These are phyloP conservation scores for Tiphia femorata DNA, from an alignment of 2,888 invertebrate genomes.

Conservation along the genomic window DNA sequence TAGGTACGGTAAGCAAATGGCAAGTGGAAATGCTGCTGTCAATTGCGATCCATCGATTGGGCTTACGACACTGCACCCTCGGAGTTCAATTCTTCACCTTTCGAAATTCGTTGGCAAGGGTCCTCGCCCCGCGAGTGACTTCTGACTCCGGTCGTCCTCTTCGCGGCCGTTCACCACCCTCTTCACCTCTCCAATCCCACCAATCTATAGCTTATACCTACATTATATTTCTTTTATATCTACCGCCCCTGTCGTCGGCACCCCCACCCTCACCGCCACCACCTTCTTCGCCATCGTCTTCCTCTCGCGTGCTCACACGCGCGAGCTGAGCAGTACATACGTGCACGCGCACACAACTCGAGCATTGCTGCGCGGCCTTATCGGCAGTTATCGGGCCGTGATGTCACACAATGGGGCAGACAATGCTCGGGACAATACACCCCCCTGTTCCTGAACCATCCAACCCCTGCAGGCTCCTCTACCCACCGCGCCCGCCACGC, in stretches of 20 bases:
- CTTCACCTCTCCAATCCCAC: slow-evolving; percentile 1
- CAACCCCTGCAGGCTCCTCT: slow-evolving; percentile 38
- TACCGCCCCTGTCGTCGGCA: slow-evolving; percentile 3
- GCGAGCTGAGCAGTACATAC: slow-evolving; percentile 27
- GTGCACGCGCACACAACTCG: slow-evolving; percentile 34
- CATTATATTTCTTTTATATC: slow-evolving; percentile 46
- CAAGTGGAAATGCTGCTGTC: too few species aligned
- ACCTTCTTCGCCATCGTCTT: background rate
- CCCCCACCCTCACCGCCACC: background rate
- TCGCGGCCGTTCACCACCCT: background rate
- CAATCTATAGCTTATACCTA: slow-evolving; percentile 31
- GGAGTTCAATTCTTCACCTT: too few species aligned
- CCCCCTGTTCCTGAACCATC: slow-evolving; percentile 53
- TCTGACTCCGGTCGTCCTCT: too few species aligned
- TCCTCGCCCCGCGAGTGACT: too few species aligned
- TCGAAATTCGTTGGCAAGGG: too few species aligned
- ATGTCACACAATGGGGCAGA: slow-evolving; percentile 69
- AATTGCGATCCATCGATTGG: too few species aligned
- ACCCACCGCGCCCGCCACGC: slow-evolving; percentile 23
- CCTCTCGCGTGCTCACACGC: slow-evolving; percentile 22
- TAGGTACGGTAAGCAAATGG: too few species aligned
- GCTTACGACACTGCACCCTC: too few species aligned
- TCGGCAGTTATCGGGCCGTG: slow-evolving; percentile 70
- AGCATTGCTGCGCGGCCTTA: slow-evolving; percentile 66
- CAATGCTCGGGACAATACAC: slow-evolving; percentile 68